Conservation (phyloP, 2,888 invertebrate species). For the Cheilosia variabilis region DNA sequence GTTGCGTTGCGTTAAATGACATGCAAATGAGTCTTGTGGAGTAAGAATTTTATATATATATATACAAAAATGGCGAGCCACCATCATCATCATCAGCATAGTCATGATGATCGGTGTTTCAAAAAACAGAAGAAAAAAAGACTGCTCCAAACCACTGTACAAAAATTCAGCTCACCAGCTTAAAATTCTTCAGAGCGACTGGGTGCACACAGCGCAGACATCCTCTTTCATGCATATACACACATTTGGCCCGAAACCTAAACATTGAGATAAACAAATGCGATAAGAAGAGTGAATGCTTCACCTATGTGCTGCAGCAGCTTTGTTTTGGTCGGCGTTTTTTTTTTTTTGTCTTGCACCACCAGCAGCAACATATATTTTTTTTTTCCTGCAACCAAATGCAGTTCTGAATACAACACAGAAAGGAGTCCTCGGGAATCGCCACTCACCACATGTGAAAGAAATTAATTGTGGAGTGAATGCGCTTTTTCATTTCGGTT, state of each 20-base stretch:
- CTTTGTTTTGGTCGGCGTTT: conserved; percentile 58
- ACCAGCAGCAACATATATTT: conserved; percentile 30
- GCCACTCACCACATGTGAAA: conserved; percentile 69
- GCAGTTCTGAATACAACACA: conserved; percentile 49
- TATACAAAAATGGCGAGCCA: conserved; percentile 71
- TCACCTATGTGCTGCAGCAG: conserved; percentile 72
- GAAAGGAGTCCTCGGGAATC: conserved; percentile 55
- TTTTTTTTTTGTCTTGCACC: conserved; percentile 21
- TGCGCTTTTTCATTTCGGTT: conserved; percentile 68
- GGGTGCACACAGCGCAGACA: conserved; percentile 68
- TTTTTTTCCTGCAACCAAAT: conserved; percentile 47
- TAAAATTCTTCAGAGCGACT: conserved; percentile 61
- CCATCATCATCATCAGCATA: conserved; percentile 57
- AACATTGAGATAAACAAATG: conserved; percentile 76
- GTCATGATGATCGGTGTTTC: conserved; percentile 62
- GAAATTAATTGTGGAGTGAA: conserved; percentile 75
- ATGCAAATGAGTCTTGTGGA: conserved; percentile 74
- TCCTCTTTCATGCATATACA: conserved; percentile 65
- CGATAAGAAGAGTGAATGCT: conserved; percentile 74
- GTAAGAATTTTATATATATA: conserved; percentile 46
- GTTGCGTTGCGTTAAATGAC: conserved; percentile 75
- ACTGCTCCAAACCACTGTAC: conserved; percentile 36
- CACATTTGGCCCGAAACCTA: conserved; percentile 74
- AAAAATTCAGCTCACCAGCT: conserved; percentile 62
- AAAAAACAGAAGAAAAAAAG: conserved; percentile 6